Evolutionary conservation across 2,888 invertebrate genomes (phyloP), one percentile per base, ranked within the genome.

Genomic region (Gastrophysa polygoni): DNA sequence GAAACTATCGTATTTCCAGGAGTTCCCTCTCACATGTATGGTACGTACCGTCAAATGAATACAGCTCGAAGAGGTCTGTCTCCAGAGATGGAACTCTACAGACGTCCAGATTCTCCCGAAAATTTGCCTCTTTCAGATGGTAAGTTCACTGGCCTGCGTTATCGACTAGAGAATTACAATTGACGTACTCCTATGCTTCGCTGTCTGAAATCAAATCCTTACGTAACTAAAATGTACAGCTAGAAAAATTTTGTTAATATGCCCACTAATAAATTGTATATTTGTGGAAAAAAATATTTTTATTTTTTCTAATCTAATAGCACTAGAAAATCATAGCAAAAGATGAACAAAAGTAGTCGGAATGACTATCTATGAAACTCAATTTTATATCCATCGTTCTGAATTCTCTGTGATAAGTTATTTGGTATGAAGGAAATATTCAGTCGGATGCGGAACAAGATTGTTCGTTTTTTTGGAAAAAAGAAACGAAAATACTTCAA

Each of bases 1-100:
- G n/a, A n/a, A n/a, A 29, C 14, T 18, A 5, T 17, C 32, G n/a
- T 50, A 43, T 28, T 71, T 71, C 43, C 73, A 83, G 83, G 82
- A 59, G 81, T 82, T 47, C 81, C 83, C 1, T 83, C 83, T 10
- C 82, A 82, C 60, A 82, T 82, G 80, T 83, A 83, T 67, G 82
- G 81, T 11, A 83, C 81, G n/a, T 83, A 83, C 68, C 75, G 82
- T 11, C 82, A 83, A 67, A 73, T 81, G 59, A 80, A 78, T 57
- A 80, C 77, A 16, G 77, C 75, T 34, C 73, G 69, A 63, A 72
- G 77, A 62, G 75, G 72, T 34, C 28, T 61, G 3, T 73, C 76
- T 24, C 78, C 80, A 8, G 79, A 78, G 58, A 56, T 77, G 58
- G 66, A 73, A 64, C 66, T 73, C 14, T 80, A 80, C 66, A 73